phyloP scores from a whole-genome alignment of 2,888 invertebrate species.

The Parthenolecanium corni region DNA sequence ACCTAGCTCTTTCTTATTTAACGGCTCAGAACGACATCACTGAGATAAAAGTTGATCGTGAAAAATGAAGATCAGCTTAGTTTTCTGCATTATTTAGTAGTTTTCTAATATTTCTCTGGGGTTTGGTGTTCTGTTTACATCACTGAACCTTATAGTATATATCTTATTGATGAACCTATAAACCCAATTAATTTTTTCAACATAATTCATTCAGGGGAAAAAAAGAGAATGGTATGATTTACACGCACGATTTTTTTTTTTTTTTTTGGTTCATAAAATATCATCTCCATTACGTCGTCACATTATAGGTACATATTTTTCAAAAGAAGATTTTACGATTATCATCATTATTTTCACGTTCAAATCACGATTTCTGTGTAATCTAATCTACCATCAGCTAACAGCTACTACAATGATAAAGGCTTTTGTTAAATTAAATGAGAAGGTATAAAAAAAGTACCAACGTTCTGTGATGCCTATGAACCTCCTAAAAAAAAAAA shows the following conservation, averaged over 20 bases:
- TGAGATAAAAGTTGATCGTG: too few relatives aligned
- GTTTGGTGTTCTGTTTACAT: too few relatives aligned
- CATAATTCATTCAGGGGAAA: too few relatives aligned
- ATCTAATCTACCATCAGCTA: slow-evolving; percentile 25
- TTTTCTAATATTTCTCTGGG: too few relatives aligned
- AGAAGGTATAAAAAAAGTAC: neutral
- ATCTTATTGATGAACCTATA: too few relatives aligned
- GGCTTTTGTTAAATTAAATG: neutral
- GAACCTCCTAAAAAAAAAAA: neutral
- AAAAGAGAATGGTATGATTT: neutral
- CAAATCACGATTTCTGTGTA: slow-evolving; percentile 13
- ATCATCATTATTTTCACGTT: neutral
- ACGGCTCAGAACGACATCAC: too few relatives aligned
- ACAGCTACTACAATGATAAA: slow-evolving; percentile 19
- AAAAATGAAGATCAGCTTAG: too few relatives aligned
- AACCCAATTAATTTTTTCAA: too few relatives aligned
- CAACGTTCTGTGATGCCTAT: neutral
- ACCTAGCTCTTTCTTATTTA: too few relatives aligned
- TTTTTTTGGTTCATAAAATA: neutral
- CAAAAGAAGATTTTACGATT: too few relatives aligned
- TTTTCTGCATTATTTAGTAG: too few relatives aligned
- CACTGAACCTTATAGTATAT: too few relatives aligned
- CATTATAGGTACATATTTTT: neutral
- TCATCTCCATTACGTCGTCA: neutral
- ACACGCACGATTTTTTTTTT: neutral